Conservation (phyloP, 2,113 vertebrate species). For the Bubo scandiacus region DNA sequence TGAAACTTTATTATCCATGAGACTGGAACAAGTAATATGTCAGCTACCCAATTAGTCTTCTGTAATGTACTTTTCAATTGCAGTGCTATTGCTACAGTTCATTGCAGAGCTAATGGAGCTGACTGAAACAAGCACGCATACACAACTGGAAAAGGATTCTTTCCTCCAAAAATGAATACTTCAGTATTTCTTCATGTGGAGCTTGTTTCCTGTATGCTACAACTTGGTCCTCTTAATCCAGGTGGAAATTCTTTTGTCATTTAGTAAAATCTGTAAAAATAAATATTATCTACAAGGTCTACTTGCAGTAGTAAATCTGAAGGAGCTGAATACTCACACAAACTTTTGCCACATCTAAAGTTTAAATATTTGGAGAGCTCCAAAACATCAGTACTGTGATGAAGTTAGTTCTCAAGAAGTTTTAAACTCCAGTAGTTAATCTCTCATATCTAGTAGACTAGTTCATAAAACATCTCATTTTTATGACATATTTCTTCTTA, state of each 20-base stretch:
- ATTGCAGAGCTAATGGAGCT: constrained; percentile 58
- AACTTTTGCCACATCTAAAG: neutral
- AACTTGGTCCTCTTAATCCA: neutral
- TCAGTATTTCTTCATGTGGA: constrained; percentile 36
- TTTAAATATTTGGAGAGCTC: neutral
- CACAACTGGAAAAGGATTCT: neutral
- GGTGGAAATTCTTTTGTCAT: neutral
- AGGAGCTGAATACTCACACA: neutral
- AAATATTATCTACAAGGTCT: neutral
- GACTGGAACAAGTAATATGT: constrained; percentile 8
- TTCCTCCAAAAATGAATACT: neutral
- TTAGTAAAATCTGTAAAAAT: neutral
- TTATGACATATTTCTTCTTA: neutral
- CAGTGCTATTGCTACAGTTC: constrained; percentile 53
- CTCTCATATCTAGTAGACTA: neutral
- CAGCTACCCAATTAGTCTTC: constrained; percentile 44
- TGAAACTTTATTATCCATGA: constrained; percentile 13
- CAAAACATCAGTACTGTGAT: neutral
- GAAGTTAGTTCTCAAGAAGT: neutral
- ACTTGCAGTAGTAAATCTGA: neutral
- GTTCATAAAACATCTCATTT: neutral
- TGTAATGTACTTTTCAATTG: constrained; percentile 11
- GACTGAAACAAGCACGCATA: neutral
- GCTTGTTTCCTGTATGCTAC: constrained; percentile 1
- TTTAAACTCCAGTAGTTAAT: neutral